Evolutionary conservation across 2,888 invertebrate genomes (phyloP).

Genomic region (Tricholauxania praeusta): DNA sequence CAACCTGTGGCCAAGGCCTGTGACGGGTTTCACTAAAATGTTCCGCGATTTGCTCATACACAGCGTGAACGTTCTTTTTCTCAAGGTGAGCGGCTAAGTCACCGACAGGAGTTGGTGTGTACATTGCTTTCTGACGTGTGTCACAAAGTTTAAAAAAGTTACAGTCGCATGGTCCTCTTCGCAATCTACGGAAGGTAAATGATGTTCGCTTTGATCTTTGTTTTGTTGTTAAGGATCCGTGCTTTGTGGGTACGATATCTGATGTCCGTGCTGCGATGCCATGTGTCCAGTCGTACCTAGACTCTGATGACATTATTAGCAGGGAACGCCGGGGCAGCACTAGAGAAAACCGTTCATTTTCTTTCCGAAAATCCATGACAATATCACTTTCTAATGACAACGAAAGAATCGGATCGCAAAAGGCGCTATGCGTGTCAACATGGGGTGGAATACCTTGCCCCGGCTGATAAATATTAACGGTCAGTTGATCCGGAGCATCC

Average conservation of each 20-base stretch:
- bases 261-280: slow-evolving; percentile 87
- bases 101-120: slow-evolving; percentile 57
- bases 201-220: slow-evolving; percentile 77
- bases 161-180: slow-evolving; percentile 77
- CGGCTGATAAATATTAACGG: slow-evolving; percentile 85
- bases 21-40: slow-evolving; percentile 97
- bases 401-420: slow-evolving; percentile 88
- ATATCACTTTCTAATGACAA: slow-evolving; percentile 84
- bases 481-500: slow-evolving; percentile 81
- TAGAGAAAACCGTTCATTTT: slow-evolving; percentile 73
- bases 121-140: slow-evolving; percentile 59
- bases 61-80: slow-evolving; percentile 82
- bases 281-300: slow-evolving; percentile 87
- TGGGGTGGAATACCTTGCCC: slow-evolving; percentile 97
- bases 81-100: slow-evolving; percentile 75
- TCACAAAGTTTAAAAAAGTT: slow-evolving; percentile 77
- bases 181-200: slow-evolving; percentile 82
- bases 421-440: slow-evolving; percentile 95
- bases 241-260: slow-evolving; percentile 75
- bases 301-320: slow-evolving; percentile 83
- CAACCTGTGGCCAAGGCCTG: slow-evolving; percentile 93
- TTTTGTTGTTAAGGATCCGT: slow-evolving; percentile 69
- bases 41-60: slow-evolving; percentile 93
- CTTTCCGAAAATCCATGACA: slow-evolving; percentile 89
- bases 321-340: slow-evolving; percentile 79